Evolutionary conservation across 2,113 vertebrate genomes (phyloP).

Genomic region (Salvator merianae): DNA sequence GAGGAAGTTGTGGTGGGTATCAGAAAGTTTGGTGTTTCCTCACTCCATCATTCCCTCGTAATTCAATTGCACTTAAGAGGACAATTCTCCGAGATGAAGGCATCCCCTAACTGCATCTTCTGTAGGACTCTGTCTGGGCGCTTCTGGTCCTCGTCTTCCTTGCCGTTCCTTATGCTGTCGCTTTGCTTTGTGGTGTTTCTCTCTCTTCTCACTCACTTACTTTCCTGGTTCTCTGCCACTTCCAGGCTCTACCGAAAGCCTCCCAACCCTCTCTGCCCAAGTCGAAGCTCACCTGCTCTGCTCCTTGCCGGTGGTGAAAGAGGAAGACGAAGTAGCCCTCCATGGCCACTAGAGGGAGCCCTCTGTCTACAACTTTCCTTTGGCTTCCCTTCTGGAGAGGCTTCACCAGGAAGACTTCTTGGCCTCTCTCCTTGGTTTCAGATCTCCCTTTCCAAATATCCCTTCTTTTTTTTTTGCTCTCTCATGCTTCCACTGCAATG

Average conservation of each 20-base stretch:
- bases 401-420: neutral
- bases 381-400: conserved; percentile 23
- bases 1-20: too few relatives aligned
- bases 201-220: conserved; percentile 13
- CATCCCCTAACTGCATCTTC: too few relatives aligned
- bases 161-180: neutral
- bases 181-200: neutral
- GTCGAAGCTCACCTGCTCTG: conserved; percentile 71
- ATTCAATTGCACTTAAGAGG: neutral
- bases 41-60: neutral
- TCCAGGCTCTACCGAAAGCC: conserved; percentile 75
- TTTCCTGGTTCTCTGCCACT: conserved; percentile 50
- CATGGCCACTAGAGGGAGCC: conserved; percentile 68
- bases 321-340: conserved; percentile 78
- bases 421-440: neutral
- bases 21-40: too few relatives aligned
- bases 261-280: conserved; percentile 82
- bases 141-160: neutral
- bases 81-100: too few relatives aligned
- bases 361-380: conserved; percentile 24
- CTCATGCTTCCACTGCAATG: too few relatives aligned
- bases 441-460: neutral
- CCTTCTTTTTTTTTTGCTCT: neutral
- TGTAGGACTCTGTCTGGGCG: neutral
- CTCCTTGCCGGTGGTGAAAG: conserved; percentile 74